These are phyloP conservation scores for Myiotriccus ornatus DNA, from an alignment of 2,797 vertebrate species.

Conservation along the genomic window DNA sequence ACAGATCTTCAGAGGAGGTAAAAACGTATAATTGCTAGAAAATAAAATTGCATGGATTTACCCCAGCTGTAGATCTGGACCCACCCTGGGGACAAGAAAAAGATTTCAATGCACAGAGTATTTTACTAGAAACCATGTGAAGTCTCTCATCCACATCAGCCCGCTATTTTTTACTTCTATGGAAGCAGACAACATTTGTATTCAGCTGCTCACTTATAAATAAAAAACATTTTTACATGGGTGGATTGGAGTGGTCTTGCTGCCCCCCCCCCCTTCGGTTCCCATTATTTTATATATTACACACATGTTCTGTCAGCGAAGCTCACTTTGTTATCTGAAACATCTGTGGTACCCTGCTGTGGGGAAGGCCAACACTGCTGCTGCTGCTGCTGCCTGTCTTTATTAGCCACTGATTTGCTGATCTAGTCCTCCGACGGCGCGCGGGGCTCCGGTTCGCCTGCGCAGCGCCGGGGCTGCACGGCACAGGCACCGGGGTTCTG, in stretches of 20 bases:
- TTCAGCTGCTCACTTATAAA: slow-evolving; percentile 55
- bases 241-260: slow-evolving; percentile 31
- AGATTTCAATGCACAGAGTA: neutral
- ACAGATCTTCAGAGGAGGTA: neutral
- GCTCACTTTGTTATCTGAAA: slow-evolving; percentile 71
- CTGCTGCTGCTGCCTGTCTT: slow-evolving; percentile 68
- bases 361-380: slow-evolving; percentile 60
- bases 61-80: neutral
- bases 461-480: rapidly evolving
- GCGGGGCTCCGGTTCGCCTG: neutral
- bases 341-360: slow-evolving; percentile 70
- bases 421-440: neutral
- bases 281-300: slow-evolving; percentile 69
- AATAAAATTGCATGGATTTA: neutral
- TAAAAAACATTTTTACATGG: slow-evolving; percentile 50
- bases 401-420: slow-evolving; percentile 53
- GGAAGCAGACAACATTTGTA: slow-evolving; percentile 39
- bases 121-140: neutral
- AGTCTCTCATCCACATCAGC: slow-evolving; percentile 20
- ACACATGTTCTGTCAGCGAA: slow-evolving; percentile 68
- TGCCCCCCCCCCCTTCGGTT: neutral
- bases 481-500: neutral
- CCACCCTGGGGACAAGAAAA: neutral
- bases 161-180: slow-evolving; percentile 9
- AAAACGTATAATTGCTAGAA: neutral